Percentiles rank a stretch among this genome's conserved stretches.
These are phyloP conservation scores for Cyprinella venusta DNA, from an alignment of 2,797 vertebrate species.

Conservation along the genomic window DNA sequence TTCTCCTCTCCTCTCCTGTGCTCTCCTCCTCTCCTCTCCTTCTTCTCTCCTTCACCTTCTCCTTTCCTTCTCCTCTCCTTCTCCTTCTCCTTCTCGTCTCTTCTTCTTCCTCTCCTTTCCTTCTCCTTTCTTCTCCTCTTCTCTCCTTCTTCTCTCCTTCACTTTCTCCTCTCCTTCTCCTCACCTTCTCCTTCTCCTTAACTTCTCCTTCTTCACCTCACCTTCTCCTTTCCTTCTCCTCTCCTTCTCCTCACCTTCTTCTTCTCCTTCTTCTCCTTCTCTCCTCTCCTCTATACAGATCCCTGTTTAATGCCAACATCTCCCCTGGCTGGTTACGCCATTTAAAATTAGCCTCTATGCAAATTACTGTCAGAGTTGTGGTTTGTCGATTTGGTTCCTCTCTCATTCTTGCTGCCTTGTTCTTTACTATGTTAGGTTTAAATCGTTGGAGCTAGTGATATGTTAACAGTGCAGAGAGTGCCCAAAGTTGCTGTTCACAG, in stretches of 20 bases:
- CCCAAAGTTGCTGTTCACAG: not conserved
- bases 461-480: not conserved
- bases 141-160: not conserved
- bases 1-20: too few species aligned
- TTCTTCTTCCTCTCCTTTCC: too few species aligned
- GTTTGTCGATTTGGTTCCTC: constrained; percentile 11
- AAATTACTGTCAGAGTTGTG: constrained; percentile 34
- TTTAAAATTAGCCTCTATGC: constrained; percentile 40
- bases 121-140: not conserved
- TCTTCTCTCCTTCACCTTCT: too few species aligned
- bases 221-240: not conserved
- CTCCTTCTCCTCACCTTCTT: too few species aligned
- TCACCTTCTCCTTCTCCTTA: not conserved
- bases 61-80: too few species aligned
- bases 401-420: not conserved
- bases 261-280: too few species aligned
- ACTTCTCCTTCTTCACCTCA: too few species aligned
- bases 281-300: too few species aligned
- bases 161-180: too few species aligned
- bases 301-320: too few species aligned
- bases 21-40: too few species aligned
- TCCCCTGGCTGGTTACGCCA: constrained; percentile 23
- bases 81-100: too few species aligned
- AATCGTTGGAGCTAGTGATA: not conserved
- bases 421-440: constrained; percentile 19